These are phyloP conservation scores for Pherbina coryleti DNA, from an alignment of 2,888 invertebrate species.

Conservation along the genomic window DNA sequence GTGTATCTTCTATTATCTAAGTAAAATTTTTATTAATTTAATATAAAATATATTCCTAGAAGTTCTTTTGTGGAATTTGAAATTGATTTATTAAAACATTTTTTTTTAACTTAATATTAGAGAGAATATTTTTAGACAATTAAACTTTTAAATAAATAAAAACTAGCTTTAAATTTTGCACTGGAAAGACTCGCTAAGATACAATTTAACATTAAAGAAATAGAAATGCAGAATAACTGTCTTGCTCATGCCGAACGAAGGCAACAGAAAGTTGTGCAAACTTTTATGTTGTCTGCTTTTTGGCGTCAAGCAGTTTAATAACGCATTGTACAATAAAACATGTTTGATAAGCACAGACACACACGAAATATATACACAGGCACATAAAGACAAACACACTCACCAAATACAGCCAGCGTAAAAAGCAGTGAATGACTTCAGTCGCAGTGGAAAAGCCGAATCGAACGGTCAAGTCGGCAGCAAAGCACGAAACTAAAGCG, in stretches of 20 bases:
- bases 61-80: too few relatives aligned
- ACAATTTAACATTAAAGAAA: background rate
- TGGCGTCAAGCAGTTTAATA: background rate
- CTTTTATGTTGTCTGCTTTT: slow-evolving; percentile 22
- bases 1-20: too few relatives aligned
- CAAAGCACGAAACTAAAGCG: background rate
- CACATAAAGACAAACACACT: background rate
- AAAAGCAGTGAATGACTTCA: slow-evolving; percentile 56
- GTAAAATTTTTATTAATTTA: too few relatives aligned
- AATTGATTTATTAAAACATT: too few relatives aligned
- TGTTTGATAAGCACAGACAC: slow-evolving; percentile 44
- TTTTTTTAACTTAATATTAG: too few relatives aligned
- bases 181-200: too few relatives aligned
- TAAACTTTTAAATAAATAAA: too few relatives aligned
- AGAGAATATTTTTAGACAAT: too few relatives aligned
- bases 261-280: slow-evolving; percentile 3
- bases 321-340: slow-evolving; percentile 17
- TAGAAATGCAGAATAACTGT: background rate
- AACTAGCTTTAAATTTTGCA: too few relatives aligned
- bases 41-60: too few relatives aligned
- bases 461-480: slow-evolving; percentile 51
- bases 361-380: slow-evolving; percentile 2
- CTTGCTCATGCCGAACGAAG: background rate
- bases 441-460: slow-evolving; percentile 57
- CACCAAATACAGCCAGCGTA: slow-evolving; percentile 24